Conservation (phyloP, 2,113 vertebrate genomes). For the Antigone vipio region DNA sequence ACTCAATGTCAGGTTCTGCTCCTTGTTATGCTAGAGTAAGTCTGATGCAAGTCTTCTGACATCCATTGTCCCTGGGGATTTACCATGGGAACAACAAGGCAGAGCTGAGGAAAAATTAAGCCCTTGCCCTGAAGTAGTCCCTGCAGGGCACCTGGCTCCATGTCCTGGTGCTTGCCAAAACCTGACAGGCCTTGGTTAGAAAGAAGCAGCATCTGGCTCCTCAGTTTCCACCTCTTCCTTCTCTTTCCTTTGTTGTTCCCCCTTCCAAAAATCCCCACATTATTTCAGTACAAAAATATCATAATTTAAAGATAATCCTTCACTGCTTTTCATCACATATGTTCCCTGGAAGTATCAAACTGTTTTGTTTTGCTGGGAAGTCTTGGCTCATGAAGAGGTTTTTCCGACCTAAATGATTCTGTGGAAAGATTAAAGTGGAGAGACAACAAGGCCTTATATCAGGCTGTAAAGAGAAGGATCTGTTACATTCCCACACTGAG, state of each 20-base stretch:
- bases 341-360: not conserved
- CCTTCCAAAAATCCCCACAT: not conserved
- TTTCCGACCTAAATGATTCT: not conserved
- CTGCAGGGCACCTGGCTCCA: accelerated
- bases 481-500: not conserved
- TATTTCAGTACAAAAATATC: not conserved
- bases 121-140: not conserved
- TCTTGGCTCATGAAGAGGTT: not conserved
- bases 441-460: not conserved
- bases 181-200: not conserved
- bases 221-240: not conserved
- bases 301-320: not conserved
- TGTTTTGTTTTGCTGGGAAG: not conserved
- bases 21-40: not conserved
- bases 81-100: not conserved
- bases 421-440: not conserved
- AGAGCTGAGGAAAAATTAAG: not conserved
- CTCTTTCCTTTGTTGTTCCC: not conserved
- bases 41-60: not conserved
- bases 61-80: not conserved
- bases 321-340: not conserved
- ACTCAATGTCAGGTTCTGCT: not conserved
- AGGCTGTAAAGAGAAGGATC: not conserved
- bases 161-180: not conserved
- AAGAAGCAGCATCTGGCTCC: not conserved